Conservation (phyloP, 2,113 vertebrate species). For the Anolis sagrei region DNA sequence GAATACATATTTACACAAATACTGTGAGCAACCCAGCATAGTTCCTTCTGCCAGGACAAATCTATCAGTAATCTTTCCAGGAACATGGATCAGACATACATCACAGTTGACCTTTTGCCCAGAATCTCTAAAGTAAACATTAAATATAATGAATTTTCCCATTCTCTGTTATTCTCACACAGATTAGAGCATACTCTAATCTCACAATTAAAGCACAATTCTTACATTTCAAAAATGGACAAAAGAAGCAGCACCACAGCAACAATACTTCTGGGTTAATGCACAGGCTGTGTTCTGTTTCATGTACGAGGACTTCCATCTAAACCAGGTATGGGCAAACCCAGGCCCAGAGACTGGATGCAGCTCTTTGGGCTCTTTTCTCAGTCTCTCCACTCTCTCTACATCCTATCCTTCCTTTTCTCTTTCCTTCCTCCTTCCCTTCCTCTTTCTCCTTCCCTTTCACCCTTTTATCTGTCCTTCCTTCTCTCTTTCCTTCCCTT, state of each 20-base stretch:
- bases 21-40: background rate
- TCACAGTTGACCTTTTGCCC: constrained; percentile 32
- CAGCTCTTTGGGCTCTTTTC: no score
- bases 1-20: background rate
- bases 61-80: constrained; percentile 12
- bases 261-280: background rate
- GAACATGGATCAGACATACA: constrained; percentile 10
- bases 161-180: background rate
- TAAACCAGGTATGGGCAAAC: no score
- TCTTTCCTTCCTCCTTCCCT: no score
- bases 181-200: background rate
- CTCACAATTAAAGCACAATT: background rate
- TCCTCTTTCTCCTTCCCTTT: no score
- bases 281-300: background rate
- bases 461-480: no score
- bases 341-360: no score
- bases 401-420: no score
- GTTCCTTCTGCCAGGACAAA: constrained; percentile 33
- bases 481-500: no score
- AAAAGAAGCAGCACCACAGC: constrained; percentile 17
- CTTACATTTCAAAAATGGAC: background rate
- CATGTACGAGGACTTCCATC: no score
- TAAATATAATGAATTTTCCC: constrained; percentile 13
- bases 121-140: constrained; percentile 39
- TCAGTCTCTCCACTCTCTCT: no score